Percentiles rank a stretch among this genome's conserved stretches.
phyloP scores from a whole-genome alignment of 2,113 vertebrate species.

The Rattus rattus region DNA sequence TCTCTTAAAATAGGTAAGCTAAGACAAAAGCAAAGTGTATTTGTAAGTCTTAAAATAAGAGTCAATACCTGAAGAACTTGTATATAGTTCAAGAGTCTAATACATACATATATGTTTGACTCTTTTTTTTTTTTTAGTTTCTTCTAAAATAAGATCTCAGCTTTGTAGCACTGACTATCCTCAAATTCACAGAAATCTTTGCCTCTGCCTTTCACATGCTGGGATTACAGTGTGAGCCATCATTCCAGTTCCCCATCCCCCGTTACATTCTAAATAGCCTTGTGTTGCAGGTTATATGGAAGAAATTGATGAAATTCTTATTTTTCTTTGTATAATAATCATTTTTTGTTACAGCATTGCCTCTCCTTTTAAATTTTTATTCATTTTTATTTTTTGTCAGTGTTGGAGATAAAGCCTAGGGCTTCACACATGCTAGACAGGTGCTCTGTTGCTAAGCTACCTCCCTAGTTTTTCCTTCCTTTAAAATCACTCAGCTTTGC shows the following conservation, averaged over 20 bases:
- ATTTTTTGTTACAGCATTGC: not conserved
- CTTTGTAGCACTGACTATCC: not conserved
- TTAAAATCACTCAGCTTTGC: not conserved
- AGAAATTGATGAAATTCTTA: constrained; percentile 13
- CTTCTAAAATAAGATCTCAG: not conserved
- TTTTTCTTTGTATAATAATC: constrained; percentile 20
- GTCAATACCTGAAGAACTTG: not conserved
- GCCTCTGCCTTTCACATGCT: not conserved
- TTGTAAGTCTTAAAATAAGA: constrained; percentile 10
- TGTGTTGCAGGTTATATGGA: constrained; percentile 1
- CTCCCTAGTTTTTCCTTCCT: not conserved
- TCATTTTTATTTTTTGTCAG: not conserved
- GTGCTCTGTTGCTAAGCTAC: not conserved
- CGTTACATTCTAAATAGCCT: constrained; percentile 13
- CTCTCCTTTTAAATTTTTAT: not conserved
- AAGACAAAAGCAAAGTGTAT: not conserved
- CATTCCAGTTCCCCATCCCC: not conserved
- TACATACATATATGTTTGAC: constrained; percentile 18
- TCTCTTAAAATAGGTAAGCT: not conserved
- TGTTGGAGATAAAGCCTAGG: not conserved
- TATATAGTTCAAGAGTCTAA: constrained; percentile 30
- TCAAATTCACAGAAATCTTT: not conserved
- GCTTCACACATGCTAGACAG: too few relatives aligned
- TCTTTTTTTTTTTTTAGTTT: not conserved
- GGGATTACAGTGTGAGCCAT: not conserved